Evolutionary conservation across 2,113 vertebrate genomes (phyloP).

Genomic region (Heterotilapia buettikoferi): DNA sequence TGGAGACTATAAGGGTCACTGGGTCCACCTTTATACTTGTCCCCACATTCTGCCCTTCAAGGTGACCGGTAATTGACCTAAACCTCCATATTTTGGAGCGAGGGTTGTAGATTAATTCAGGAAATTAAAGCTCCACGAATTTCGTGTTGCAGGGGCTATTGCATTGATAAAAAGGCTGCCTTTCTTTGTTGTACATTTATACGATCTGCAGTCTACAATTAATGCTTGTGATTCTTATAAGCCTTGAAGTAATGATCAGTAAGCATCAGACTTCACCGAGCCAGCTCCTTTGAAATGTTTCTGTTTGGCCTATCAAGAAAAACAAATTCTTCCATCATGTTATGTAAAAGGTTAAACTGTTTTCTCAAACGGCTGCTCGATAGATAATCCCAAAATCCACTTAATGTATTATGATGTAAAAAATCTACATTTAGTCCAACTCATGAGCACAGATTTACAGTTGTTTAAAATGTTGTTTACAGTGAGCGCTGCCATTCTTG

Average conservation of each 20-base stretch:
- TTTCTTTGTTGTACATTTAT: neutral
- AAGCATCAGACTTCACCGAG: neutral
- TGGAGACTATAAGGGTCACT: neutral
- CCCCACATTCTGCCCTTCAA: neutral
- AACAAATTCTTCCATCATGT: neutral
- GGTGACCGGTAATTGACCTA: neutral
- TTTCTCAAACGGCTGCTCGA: neutral
- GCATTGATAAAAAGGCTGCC: neutral
- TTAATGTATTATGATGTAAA: neutral
- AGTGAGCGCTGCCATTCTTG: neutral
- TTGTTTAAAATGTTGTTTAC: neutral
- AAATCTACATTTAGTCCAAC: neutral
- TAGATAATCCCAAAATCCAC: neutral
- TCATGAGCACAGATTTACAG: neutral
- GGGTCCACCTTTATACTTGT: neutral
- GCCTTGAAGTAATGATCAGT: neutral
- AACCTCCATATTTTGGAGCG: neutral
- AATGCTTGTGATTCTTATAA: neutral
- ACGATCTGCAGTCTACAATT: neutral
- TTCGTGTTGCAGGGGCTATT: neutral
- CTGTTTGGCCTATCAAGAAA: neutral
- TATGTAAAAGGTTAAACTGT: neutral
- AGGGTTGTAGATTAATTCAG: neutral
- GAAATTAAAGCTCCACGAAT: neutral
- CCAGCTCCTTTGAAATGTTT: neutral